Conservation (phyloP, 2,888 invertebrate species). For the Merodon equestris region DNA sequence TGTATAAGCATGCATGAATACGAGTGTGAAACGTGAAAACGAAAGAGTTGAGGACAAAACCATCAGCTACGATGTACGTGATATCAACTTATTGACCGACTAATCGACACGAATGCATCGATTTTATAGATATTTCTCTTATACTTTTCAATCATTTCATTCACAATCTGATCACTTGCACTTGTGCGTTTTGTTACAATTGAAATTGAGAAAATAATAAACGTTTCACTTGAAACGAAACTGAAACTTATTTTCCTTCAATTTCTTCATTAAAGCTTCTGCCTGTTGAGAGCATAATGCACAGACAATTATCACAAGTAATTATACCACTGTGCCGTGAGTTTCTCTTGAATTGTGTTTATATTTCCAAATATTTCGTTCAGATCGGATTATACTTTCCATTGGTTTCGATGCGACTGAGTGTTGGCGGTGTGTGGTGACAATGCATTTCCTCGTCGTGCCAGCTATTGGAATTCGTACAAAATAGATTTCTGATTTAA, state of each 20-base stretch:
- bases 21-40: neutral
- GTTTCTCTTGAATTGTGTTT: constrained; percentile 39
- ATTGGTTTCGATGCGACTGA: constrained; percentile 6
- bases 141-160: neutral
- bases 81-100: too few species aligned
- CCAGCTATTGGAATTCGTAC: too few species aligned
- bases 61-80: too few species aligned
- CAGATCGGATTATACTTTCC: constrained; percentile 29
- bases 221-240: constrained; percentile 48
- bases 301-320: constrained; percentile 31
- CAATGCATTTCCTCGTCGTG: constrained; percentile 5
- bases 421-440: neutral
- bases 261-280: constrained; percentile 1
- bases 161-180: constrained; percentile 34
- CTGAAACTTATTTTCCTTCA: constrained; percentile 28
- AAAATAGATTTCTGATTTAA: too few species aligned
- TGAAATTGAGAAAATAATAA: constrained; percentile 32
- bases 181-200: constrained; percentile 46
- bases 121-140: too few species aligned
- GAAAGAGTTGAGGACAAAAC: constrained; percentile 22
- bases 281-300: constrained; percentile 24
- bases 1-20: neutral
- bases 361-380: constrained; percentile 33
- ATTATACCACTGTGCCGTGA: constrained; percentile 23
- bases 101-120: too few species aligned